phyloP scores from a whole-genome alignment of 2,888 invertebrate genomes.

The Cloeon dipterum region DNA sequence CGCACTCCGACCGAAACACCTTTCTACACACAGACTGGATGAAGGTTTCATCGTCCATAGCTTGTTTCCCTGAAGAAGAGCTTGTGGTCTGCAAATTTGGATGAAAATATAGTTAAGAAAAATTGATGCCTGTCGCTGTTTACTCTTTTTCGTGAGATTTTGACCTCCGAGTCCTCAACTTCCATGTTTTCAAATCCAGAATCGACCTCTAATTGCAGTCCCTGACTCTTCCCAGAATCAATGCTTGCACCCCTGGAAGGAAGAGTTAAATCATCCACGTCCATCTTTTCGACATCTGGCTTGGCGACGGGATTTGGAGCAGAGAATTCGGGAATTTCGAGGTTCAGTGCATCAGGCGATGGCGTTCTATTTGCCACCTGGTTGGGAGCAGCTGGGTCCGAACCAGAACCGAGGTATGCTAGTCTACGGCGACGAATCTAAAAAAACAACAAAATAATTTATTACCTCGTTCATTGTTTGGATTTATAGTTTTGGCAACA shows the following conservation, averaged over 20 bases:
- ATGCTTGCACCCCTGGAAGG: not conserved
- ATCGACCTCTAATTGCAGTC: constrained; percentile 34
- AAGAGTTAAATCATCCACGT: constrained; percentile 27
- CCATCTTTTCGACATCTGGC: constrained; percentile 20
- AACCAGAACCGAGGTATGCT: constrained; percentile 41
- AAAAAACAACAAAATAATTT: no score
- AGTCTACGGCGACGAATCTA: constrained; percentile 55
- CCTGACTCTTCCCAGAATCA: constrained; percentile 18
- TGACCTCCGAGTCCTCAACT: constrained; percentile 25
- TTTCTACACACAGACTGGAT: no score
- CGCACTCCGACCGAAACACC: no score
- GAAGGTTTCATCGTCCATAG: no score
- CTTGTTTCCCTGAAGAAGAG: no score
- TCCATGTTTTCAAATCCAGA: constrained; percentile 59
- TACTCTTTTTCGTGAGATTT: no score
- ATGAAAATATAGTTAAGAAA: no score
- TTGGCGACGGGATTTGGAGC: not conserved
- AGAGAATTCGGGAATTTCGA: not conserved
- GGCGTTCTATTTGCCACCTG: not conserved
- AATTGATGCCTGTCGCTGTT: no score
- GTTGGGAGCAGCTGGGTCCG: constrained; percentile 15
- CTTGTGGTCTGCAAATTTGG: no score
- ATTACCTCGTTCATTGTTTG: no score
- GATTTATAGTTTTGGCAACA: no score
- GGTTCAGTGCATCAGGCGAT: not conserved